These are phyloP conservation scores for Garra rufa DNA, from an alignment of 2,113 vertebrate species.

Conservation along the genomic window DNA sequence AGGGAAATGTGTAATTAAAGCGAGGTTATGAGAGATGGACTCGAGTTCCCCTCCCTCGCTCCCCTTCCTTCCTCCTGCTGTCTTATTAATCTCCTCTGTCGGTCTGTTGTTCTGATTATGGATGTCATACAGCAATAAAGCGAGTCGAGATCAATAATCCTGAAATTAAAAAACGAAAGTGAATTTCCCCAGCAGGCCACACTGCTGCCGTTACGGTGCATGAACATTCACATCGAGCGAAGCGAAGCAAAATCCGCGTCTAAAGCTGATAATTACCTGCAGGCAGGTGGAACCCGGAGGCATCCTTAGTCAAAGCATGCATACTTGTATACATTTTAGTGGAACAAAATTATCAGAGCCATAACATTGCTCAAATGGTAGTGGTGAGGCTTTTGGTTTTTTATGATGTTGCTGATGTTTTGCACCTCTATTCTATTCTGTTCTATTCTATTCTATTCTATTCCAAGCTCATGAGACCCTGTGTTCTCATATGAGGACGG, in stretches of 20 bases:
- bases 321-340: not conserved
- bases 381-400: not conserved
- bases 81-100: constrained; percentile 81
- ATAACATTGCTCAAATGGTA: not conserved
- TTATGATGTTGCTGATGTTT: not conserved
- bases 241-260: constrained; percentile 58
- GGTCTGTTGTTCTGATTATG: constrained; percentile 83
- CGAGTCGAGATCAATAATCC: constrained; percentile 80
- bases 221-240: constrained; percentile 67
- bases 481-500: no score
- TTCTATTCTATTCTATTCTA: constrained; percentile 11
- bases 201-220: constrained; percentile 74
- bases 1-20: constrained; percentile 76
- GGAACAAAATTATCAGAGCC: not conserved
- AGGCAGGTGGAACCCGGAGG: not conserved
- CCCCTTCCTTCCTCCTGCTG: constrained; percentile 59
- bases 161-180: constrained; percentile 85
- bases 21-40: constrained; percentile 72
- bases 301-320: not conserved
- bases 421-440: not conserved
- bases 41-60: constrained; percentile 62
- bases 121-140: constrained; percentile 81
- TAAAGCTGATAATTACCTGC: constrained; percentile 19
- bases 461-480: no score
- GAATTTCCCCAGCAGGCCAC: constrained; percentile 79